These are phyloP conservation scores for Acanthurus leucopareius DNA, from an alignment of 2,797 vertebrate species.

Conservation along the genomic window DNA sequence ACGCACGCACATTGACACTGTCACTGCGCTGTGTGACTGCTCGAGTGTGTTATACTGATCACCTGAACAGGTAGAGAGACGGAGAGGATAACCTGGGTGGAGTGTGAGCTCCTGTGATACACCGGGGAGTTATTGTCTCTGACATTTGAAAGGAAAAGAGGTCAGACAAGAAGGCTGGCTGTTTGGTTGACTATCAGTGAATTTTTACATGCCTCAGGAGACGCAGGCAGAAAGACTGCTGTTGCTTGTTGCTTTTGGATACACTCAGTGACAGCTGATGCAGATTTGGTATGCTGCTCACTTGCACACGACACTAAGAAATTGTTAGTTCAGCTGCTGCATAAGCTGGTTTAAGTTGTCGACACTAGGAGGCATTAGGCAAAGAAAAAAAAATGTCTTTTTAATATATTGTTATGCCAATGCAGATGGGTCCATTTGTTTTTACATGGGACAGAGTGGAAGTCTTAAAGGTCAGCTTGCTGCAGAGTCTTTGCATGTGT, in stretches of 20 bases:
- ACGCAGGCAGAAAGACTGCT: constrained; percentile 15
- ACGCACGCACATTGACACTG: neutral
- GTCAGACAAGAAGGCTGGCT: constrained; percentile 29
- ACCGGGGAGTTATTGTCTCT: constrained; percentile 18
- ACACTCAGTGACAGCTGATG: constrained; percentile 33
- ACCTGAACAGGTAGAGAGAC: constrained; percentile 18
- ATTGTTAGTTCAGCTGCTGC: constrained; percentile 19
- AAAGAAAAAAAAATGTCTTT: neutral
- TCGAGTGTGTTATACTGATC: constrained; percentile 20
- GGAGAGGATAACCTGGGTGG: neutral
- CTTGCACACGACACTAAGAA: constrained; percentile 21
- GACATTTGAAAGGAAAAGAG: constrained; percentile 53
- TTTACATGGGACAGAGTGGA: constrained; percentile 28
- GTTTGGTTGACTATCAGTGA: constrained; percentile 39
- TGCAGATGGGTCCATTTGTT: constrained; percentile 30
- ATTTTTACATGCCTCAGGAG: constrained; percentile 36
- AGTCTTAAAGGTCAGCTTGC: constrained; percentile 62
- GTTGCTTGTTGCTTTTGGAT: constrained; percentile 32
- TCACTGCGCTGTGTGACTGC: constrained; percentile 1
- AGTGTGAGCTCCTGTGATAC: neutral
- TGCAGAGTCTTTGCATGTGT: constrained; percentile 52
- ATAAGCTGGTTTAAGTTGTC: constrained; percentile 19
- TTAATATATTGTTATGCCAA: constrained; percentile 13
- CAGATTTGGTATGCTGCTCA: constrained; percentile 31
- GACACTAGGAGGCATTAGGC: neutral